Conservation (phyloP, 2,888 invertebrate species). For the Drosophila quasianomalipes region DNA sequence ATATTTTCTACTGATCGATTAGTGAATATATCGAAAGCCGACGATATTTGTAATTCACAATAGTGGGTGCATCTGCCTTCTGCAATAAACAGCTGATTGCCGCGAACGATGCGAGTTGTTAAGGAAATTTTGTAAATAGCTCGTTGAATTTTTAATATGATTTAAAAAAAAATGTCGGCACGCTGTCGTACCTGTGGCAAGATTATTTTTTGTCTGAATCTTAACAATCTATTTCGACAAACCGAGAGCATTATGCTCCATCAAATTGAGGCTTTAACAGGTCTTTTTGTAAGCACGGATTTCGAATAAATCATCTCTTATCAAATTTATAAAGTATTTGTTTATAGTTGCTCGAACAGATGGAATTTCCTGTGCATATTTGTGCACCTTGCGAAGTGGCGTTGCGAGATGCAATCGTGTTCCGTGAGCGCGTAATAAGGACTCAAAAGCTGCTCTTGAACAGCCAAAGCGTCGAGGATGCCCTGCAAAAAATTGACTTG, state of each 20-base stretch:
- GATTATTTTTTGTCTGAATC: constrained; percentile 48
- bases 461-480: constrained; percentile 17
- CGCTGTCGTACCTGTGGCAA: constrained; percentile 69
- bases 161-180: constrained; percentile 57
- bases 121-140: constrained; percentile 11
- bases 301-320: not conserved
- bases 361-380: constrained; percentile 51
- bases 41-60: constrained; percentile 1
- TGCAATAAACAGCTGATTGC: constrained; percentile 41
- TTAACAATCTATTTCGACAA: constrained; percentile 56
- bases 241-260: constrained; percentile 59
- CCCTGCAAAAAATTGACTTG: constrained; percentile 37
- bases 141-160: constrained; percentile 33
- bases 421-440: constrained; percentile 63
- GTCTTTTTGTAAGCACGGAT: constrained; percentile 59
- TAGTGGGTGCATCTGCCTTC: not conserved
- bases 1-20: not conserved
- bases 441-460: constrained; percentile 60
- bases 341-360: constrained; percentile 43
- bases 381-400: constrained; percentile 64
- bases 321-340: not conserved
- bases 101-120: constrained; percentile 32
- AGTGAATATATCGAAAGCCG: not conserved
- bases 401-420: constrained; percentile 56
- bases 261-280: constrained; percentile 67